Conservation (phyloP, 64 coral and sea anemone genomes). For the Acropora yongei region DNA sequence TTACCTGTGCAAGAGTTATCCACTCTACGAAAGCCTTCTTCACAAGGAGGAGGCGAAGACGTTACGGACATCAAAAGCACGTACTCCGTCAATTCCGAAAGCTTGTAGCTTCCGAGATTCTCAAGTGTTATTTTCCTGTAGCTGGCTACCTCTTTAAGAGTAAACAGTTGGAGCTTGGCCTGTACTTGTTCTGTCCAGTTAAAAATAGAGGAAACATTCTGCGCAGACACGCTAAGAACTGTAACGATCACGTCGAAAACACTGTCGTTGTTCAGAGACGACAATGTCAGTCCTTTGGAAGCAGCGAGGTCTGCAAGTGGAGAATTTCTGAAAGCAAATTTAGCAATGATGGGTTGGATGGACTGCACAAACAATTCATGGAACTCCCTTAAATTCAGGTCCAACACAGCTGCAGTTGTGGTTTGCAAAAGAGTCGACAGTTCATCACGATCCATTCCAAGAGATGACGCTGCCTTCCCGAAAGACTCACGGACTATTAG, state of each 20-base stretch:
- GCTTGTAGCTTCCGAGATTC: neutral
- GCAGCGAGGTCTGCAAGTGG: slow-evolving; percentile 6
- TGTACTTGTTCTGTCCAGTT: slow-evolving; percentile 45
- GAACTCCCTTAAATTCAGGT: slow-evolving; percentile 59
- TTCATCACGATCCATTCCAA: slow-evolving; percentile 39
- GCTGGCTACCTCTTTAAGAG: slow-evolving; percentile 29
- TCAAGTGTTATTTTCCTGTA: slow-evolving; percentile 19
- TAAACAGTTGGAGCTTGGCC: slow-evolving; percentile 52
- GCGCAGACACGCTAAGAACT: slow-evolving; percentile 29
- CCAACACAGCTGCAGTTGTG: neutral
- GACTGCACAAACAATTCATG: neutral
- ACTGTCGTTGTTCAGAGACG: slow-evolving; percentile 37
- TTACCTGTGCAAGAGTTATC: slow-evolving; percentile 10
- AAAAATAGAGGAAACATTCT: slow-evolving; percentile 73
- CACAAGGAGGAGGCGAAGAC: neutral
- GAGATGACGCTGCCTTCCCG: neutral
- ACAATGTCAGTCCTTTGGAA: slow-evolving; percentile 12
- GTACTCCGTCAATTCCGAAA: neutral
- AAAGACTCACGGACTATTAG: slow-evolving; percentile 52
- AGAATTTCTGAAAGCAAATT: slow-evolving; percentile 7
- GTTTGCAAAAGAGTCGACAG: slow-evolving; percentile 49
- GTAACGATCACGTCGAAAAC: slow-evolving; percentile 46
- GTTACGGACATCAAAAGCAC: neutral
- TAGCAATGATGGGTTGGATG: slow-evolving; percentile 56
- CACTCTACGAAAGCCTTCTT: neutral